These are phyloP conservation scores for Stenchaetothrips biformis DNA, from an alignment of 2,888 invertebrate species.

Conservation along the genomic window DNA sequence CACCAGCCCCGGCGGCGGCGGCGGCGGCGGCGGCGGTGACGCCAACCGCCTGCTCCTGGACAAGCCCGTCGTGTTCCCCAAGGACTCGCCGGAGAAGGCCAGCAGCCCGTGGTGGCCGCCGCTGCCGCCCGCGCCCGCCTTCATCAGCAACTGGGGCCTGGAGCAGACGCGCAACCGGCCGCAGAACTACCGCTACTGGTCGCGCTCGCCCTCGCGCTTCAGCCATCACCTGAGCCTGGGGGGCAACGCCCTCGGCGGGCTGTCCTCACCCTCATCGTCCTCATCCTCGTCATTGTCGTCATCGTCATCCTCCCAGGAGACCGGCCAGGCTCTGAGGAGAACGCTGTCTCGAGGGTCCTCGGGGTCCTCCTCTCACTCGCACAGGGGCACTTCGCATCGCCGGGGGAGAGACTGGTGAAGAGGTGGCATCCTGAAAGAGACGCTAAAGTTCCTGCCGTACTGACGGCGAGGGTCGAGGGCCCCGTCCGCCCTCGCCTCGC, in stretches of 20 bases:
- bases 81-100: background rate
- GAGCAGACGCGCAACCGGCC: conserved; percentile 14
- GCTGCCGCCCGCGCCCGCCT: background rate
- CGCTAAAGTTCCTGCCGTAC: conserved; percentile 14
- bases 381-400: background rate
- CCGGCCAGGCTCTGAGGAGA: background rate
- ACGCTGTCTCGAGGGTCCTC: background rate
- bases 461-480: background rate
- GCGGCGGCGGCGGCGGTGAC: background rate
- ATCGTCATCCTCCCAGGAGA: background rate
- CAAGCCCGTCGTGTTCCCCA: conserved; percentile 9
- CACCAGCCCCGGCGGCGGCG: background rate
- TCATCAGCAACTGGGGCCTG: background rate
- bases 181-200: conserved; percentile 1
- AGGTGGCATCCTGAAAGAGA: background rate
- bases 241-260: background rate
- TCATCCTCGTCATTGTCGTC: background rate
- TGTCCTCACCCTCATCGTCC: background rate
- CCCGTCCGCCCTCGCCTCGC: background rate
- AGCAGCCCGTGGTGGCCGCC: background rate
- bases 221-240: background rate
- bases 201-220: background rate
- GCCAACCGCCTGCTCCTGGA: conserved; percentile 8
- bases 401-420: background rate
- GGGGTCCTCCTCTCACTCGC: background rate